Percentiles rank a stretch among this genome's conserved stretches.
Conservation (phyloP, 2,888 invertebrate genomes). For the Drosophila leonis region DNA sequence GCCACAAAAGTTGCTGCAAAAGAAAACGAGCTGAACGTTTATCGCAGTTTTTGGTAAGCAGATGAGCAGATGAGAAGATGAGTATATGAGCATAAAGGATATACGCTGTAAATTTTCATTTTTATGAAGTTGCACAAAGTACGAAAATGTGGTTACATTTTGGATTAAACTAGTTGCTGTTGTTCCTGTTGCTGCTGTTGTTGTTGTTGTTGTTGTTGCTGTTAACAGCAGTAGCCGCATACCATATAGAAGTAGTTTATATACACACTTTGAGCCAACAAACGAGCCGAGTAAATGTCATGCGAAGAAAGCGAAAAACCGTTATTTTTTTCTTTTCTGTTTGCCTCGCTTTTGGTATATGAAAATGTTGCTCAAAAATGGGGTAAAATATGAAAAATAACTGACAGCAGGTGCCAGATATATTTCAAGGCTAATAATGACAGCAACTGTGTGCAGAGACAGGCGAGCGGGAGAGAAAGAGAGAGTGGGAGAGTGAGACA, state of each 20-base stretch:
- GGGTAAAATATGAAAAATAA: slow-evolving; percentile 18
- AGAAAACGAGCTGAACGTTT: slow-evolving; percentile 63
- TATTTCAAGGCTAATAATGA: slow-evolving; percentile 16
- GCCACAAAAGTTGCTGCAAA: slow-evolving; percentile 73
- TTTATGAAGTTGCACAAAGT: slow-evolving; percentile 80
- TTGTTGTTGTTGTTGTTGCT: slow-evolving; percentile 1
- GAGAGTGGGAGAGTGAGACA: background rate
- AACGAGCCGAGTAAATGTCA: slow-evolving; percentile 39
- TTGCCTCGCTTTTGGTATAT: slow-evolving; percentile 3
- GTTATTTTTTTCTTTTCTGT: background rate
- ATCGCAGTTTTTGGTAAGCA: slow-evolving; percentile 56
- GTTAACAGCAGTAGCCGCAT: slow-evolving; percentile 12
- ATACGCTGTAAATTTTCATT: slow-evolving; percentile 80
- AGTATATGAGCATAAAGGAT: slow-evolving; percentile 78
- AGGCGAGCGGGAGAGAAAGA: background rate
- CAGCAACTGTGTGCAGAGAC: background rate
- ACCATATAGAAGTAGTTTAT: slow-evolving; percentile 12
- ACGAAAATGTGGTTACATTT: slow-evolving; percentile 78
- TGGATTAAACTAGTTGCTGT: slow-evolving; percentile 63
- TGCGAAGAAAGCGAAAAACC: slow-evolving; percentile 44
- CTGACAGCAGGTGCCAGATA: slow-evolving; percentile 2
- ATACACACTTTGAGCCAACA: slow-evolving; percentile 27
- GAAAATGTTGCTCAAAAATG: slow-evolving; percentile 21
- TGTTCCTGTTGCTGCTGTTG: background rate
- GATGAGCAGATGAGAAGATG: slow-evolving; percentile 39